Percentiles rank a stretch among this genome's conserved stretches.
phyloP scores from a whole-genome alignment of 2,113 vertebrate genomes.

The Solenodon paradoxus region DNA sequence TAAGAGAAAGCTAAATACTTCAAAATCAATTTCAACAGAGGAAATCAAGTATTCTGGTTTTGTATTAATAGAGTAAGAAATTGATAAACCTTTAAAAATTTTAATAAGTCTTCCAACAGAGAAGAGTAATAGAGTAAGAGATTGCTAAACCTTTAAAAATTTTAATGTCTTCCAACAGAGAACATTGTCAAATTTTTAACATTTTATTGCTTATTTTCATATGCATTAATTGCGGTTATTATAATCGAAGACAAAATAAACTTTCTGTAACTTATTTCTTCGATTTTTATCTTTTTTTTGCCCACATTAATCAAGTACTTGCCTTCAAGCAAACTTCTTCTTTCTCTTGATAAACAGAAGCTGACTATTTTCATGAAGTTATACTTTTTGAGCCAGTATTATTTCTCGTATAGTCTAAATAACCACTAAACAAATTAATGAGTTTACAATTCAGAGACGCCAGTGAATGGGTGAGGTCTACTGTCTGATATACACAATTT shows the following conservation, averaged over 20 bases:
- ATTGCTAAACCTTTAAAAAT: too few species aligned
- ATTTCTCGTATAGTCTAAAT: background rate
- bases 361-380: background rate
- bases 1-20: background rate
- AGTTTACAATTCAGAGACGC: background rate
- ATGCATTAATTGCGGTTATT: background rate
- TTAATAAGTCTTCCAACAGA: background rate
- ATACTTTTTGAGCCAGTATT: background rate
- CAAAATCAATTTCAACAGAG: background rate
- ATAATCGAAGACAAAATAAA: background rate
- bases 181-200: background rate
- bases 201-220: background rate
- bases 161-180: too few species aligned
- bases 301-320: background rate
- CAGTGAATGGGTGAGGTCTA: background rate
- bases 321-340: background rate
- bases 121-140: too few species aligned
- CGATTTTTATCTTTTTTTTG: background rate
- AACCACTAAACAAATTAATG: background rate
- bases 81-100: background rate
- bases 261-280: background rate
- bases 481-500: background rate
- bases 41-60: background rate
- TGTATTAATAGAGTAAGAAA: background rate
- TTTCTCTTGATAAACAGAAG: background rate